These are phyloP conservation scores for Poecilia gillii DNA, from an alignment of 2,797 vertebrate genomes.

Conservation along the genomic window DNA sequence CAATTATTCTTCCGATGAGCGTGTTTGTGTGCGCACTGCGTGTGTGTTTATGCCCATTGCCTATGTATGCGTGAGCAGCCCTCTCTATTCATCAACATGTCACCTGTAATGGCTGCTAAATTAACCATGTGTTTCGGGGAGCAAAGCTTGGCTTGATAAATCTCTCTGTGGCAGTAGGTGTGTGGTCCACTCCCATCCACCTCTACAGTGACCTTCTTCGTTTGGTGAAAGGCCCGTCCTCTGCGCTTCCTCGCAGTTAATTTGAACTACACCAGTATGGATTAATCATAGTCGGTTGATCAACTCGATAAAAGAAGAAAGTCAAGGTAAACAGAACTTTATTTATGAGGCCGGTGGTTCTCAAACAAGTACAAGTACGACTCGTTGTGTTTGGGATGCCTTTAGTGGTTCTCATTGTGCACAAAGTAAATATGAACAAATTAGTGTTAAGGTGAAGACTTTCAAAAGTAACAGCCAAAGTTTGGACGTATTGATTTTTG, in stretches of 20 bases:
- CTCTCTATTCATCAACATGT: constrained; percentile 83
- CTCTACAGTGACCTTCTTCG: constrained; percentile 74
- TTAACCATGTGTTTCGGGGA: constrained; percentile 83
- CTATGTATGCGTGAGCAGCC: constrained; percentile 76
- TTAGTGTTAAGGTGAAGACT: not conserved
- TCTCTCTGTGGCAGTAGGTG: constrained; percentile 74
- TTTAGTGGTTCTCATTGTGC: not conserved
- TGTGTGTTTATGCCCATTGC: constrained; percentile 76
- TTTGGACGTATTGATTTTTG: not conserved
- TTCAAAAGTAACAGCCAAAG: not conserved
- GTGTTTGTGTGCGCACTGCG: constrained; percentile 19
- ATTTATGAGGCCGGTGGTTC: not conserved
- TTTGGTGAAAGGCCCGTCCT: constrained; percentile 24
- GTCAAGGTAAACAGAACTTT: not conserved
- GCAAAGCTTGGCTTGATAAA: constrained; percentile 77
- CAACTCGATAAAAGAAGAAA: not conserved
- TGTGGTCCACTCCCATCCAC: constrained; percentile 76
- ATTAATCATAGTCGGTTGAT: constrained; percentile 9
- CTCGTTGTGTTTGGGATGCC: too few relatives aligned
- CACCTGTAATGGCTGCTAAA: constrained; percentile 85
- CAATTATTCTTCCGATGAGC: constrained; percentile 73
- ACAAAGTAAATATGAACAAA: not conserved
- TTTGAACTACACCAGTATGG: not conserved
- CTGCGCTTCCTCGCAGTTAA: constrained; percentile 23
- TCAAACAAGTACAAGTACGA: not conserved